phyloP scores from a whole-genome alignment of 2,888 invertebrate species.

The Hipparchia sbordonii region DNA sequence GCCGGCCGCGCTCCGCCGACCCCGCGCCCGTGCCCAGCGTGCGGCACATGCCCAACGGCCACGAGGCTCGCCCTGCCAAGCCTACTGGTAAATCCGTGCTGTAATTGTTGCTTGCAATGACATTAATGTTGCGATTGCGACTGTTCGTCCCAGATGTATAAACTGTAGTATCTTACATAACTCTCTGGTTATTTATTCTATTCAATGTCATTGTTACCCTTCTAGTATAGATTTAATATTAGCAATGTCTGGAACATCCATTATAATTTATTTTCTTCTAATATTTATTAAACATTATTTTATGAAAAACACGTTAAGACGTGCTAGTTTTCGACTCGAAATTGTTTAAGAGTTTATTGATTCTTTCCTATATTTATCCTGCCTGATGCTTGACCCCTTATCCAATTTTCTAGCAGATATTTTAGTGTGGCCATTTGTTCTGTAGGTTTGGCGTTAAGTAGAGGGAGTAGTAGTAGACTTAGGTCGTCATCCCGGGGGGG shows the following conservation, averaged over 20 bases:
- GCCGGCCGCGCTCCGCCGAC: conserved; percentile 87
- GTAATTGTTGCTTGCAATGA: background rate
- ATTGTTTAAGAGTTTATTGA: background rate
- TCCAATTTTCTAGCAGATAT: conserved; percentile 36
- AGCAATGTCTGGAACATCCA: too few species aligned
- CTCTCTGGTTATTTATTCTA: background rate
- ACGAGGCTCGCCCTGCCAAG: conserved; percentile 88
- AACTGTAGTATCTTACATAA: background rate
- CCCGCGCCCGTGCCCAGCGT: conserved; percentile 65
- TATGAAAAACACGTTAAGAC: background rate
- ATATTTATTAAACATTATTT: too few species aligned
- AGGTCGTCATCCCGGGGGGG: conserved; percentile 79
- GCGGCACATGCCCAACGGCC: conserved; percentile 68
- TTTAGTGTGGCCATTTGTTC: conserved; percentile 61
- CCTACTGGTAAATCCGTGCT: conserved; percentile 67
- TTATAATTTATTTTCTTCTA: too few species aligned
- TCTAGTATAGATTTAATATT: too few species aligned
- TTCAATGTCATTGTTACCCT: too few species aligned
- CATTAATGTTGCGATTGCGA: background rate
- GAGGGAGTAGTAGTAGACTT: conserved; percentile 83
- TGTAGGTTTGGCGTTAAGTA: conserved; percentile 86
- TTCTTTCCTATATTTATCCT: conserved; percentile 56
- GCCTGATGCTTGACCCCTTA: conserved; percentile 68
- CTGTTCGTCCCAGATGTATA: background rate
- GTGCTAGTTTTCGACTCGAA: background rate